Percentiles rank a stretch among this genome's conserved stretches.
These are phyloP conservation scores for Daphoenositta chrysoptera DNA, from an alignment of 2,113 vertebrate species.

Conservation along the genomic window DNA sequence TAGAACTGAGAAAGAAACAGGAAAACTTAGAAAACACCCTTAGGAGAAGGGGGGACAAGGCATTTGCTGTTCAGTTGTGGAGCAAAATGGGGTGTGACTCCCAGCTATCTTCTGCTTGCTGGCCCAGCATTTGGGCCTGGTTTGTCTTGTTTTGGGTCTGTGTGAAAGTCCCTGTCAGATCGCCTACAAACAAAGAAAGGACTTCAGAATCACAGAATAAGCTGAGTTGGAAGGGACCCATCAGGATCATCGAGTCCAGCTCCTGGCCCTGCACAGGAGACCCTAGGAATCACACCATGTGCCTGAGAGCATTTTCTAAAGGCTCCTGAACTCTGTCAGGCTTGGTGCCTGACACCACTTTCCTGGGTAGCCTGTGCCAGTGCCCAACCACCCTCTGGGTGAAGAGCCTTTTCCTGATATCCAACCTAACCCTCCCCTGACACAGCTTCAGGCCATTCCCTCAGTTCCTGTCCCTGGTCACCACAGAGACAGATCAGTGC, in stretches of 20 bases:
- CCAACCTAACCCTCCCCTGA: background rate
- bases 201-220: background rate
- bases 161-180: background rate
- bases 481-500: background rate
- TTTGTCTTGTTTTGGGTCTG: background rate
- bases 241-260: fast-evolving
- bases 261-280: background rate
- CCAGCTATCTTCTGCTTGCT: background rate
- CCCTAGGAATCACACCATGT: background rate
- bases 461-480: background rate
- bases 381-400: background rate
- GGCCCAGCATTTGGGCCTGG: background rate
- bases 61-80: background rate
- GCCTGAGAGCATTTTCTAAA: background rate
- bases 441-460: too few relatives aligned
- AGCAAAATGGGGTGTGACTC: background rate
- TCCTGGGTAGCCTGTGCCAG: background rate
- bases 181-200: background rate
- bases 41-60: background rate
- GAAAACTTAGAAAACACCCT: background rate
- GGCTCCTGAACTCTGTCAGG: background rate
- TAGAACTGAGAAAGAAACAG: background rate
- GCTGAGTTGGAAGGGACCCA: background rate
- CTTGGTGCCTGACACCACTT: background rate
- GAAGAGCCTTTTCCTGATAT: background rate